Evolutionary conservation across 53 echinoderm and acorn worm genomes (phyloP), one percentile per base, ranked within the genome.

Genomic region (Crossaster papposus): DNA sequence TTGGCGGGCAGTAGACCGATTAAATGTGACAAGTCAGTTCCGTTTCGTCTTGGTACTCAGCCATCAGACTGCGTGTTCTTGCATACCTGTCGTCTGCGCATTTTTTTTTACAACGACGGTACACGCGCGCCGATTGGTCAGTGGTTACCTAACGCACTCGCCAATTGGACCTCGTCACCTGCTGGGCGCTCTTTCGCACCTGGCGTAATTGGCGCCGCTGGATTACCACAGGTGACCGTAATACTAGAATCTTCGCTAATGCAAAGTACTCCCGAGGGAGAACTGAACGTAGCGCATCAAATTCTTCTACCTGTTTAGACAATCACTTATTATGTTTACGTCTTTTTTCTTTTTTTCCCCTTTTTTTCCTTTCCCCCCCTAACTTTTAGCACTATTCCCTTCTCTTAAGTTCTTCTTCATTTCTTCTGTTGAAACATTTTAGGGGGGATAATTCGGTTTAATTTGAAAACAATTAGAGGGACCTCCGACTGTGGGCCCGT

Each of bases 401-500:
- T 1, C 30, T 79, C 22, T 79, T 24, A 17, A 22, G 26, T 28
- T 79, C 28, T 22, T 10, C 8, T 79, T 52, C 12, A 58, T 79
- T 32, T 79, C 79, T 79, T 52, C 28, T 52, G 36, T 24, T 32
- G 52, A 79, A 73, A 73, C 54, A 71, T 83, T 58, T 68, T 15
- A 11, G 36, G 77, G n/a, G 76, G 77, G 77, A 87, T 87, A 77
- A 77, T 87, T 87, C 62, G 35, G 87, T 87, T 87, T 87, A 87
- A 87, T 87, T 87, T 87, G 76, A 87, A 87, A 87, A 87, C 87
- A 87, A 87, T 87, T 87, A 87, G 87, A 87, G 74, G 54, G 87
- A 87, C 87, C 87, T 37, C 87, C 77, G 87, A 87, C 87, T 28
- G 87, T 0, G 87, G 14, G 38, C 76, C 87, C 77, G 87, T 87